Conservation (phyloP, 2,797 vertebrate genomes). For the Ciconia nigra region DNA sequence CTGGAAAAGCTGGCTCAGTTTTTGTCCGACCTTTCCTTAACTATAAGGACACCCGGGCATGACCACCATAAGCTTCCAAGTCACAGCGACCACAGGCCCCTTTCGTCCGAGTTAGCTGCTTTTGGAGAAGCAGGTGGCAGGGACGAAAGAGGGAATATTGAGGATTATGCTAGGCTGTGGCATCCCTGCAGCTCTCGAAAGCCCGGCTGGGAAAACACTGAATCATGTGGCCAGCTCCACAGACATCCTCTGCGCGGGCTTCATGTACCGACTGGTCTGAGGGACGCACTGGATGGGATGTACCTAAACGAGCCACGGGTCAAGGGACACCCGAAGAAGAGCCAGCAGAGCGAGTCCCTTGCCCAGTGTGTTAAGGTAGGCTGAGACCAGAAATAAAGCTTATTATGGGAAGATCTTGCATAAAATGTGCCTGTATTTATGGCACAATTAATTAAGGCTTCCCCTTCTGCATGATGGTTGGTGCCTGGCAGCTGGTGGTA, state of each 20-base stretch:
- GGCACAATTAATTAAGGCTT: not conserved
- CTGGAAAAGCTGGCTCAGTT: slow-evolving; percentile 81
- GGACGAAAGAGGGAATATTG: not conserved
- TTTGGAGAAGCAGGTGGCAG: not conserved
- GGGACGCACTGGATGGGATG: slow-evolving; percentile 53
- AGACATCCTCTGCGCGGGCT: not conserved
- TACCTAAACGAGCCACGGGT: not conserved
- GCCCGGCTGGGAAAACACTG: not conserved
- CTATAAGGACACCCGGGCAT: slow-evolving; percentile 35
- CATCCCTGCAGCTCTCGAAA: not conserved
- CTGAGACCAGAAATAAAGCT: not conserved
- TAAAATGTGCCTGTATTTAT: not conserved
- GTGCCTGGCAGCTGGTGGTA: not conserved
- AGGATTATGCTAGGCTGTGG: not conserved
- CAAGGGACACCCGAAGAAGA: slow-evolving; percentile 7
- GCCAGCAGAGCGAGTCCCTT: slow-evolving; percentile 74
- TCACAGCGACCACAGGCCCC: not conserved
- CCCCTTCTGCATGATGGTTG: not conserved
- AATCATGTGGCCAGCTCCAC: not conserved
- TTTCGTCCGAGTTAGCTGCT: not conserved
- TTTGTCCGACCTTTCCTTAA: slow-evolving; percentile 74
- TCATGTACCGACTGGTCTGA: slow-evolving; percentile 48
- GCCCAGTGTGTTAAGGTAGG: slow-evolving; percentile 85
- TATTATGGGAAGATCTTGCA: accelerated
- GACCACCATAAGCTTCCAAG: not conserved